These are phyloP conservation scores for Drosophila murphyi DNA, from an alignment of 1,140 invertebrate genomes.

Conservation along the genomic window DNA sequence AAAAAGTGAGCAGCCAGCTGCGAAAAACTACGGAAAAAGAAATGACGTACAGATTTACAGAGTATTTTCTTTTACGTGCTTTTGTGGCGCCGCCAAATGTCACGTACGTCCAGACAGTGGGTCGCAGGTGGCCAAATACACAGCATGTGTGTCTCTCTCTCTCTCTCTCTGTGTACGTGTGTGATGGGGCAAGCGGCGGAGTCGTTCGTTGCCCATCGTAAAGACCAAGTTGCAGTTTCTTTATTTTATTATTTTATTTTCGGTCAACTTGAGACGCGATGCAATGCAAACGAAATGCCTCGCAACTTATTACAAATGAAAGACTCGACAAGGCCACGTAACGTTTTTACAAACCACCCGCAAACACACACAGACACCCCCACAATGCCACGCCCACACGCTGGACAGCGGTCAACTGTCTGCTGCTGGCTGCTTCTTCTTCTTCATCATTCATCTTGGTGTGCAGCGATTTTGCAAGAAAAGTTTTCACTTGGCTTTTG, in stretches of 20 bases:
- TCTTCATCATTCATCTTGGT: background rate
- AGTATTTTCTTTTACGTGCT: slow-evolving; percentile 78
- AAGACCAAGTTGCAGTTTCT: slow-evolving; percentile 5
- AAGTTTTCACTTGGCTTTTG: slow-evolving; percentile 29
- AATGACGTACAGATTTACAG: slow-evolving; percentile 73
- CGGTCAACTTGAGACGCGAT: slow-evolving; percentile 20
- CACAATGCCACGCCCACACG: slow-evolving; percentile 5
- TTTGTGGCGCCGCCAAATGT: slow-evolving; percentile 77
- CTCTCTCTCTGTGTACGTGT: background rate
- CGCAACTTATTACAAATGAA: slow-evolving; percentile 45
- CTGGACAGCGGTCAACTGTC: slow-evolving; percentile 10
- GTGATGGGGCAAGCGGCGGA: background rate
- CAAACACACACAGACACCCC: background rate
- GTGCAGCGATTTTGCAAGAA: slow-evolving; percentile 14
- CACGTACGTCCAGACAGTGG: slow-evolving; percentile 71
- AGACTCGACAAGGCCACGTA: slow-evolving; percentile 45
- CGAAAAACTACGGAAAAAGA: slow-evolving; percentile 38
- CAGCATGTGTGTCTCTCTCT: background rate
- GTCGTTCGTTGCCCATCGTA: background rate
- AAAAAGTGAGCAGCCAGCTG: slow-evolving; percentile 11
- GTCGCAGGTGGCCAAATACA: slow-evolving; percentile 25
- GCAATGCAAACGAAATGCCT: slow-evolving; percentile 27
- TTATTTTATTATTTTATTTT: slow-evolving; percentile 9
- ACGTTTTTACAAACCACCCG: background rate
- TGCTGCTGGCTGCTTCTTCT: too few species aligned